phyloP scores from a whole-genome alignment of 1,140 invertebrate species.

The Lasaia peninsularis region DNA sequence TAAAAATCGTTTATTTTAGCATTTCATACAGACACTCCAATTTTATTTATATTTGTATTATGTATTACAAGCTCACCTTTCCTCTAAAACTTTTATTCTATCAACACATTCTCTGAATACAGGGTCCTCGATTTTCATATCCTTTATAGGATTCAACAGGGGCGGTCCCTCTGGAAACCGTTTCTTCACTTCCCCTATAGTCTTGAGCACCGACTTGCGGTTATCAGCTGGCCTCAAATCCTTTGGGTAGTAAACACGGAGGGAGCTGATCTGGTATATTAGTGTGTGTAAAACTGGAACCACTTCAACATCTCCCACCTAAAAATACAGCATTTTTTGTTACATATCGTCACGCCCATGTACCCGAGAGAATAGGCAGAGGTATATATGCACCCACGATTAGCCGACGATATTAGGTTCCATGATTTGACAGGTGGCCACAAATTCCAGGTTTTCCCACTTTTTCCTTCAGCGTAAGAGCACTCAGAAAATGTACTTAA shows the following conservation, averaged over 20 bases:
- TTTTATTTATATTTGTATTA: too few species aligned
- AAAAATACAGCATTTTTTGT: slow-evolving; percentile 24
- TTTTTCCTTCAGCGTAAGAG: too few species aligned
- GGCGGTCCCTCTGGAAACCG: slow-evolving; percentile 92
- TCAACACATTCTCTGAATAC: slow-evolving; percentile 88
- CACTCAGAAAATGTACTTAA: too few species aligned
- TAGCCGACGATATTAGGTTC: too few species aligned
- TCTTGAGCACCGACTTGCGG: slow-evolving; percentile 90
- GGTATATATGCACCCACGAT: too few species aligned
- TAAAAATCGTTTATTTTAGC: too few species aligned
- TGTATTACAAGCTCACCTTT: slow-evolving; percentile 78
- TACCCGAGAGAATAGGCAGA: too few species aligned
- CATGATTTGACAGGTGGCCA: too few species aligned
- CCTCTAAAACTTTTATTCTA: slow-evolving; percentile 90
- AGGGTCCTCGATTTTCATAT: slow-evolving; percentile 96
- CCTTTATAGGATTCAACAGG: slow-evolving; percentile 93
- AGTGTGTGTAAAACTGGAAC: slow-evolving; percentile 90
- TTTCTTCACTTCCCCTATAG: slow-evolving; percentile 93
- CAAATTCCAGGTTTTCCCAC: too few species aligned
- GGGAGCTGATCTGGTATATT: slow-evolving; percentile 92
- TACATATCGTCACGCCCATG: too few species aligned
- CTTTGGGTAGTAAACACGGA: slow-evolving; percentile 93
- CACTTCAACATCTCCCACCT: slow-evolving; percentile 92
- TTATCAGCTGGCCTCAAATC: slow-evolving; percentile 92
- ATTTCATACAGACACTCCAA: too few species aligned